phyloP scores from a whole-genome alignment of 1,140 invertebrate genomes.

The Steinernema feltiae region DNA sequence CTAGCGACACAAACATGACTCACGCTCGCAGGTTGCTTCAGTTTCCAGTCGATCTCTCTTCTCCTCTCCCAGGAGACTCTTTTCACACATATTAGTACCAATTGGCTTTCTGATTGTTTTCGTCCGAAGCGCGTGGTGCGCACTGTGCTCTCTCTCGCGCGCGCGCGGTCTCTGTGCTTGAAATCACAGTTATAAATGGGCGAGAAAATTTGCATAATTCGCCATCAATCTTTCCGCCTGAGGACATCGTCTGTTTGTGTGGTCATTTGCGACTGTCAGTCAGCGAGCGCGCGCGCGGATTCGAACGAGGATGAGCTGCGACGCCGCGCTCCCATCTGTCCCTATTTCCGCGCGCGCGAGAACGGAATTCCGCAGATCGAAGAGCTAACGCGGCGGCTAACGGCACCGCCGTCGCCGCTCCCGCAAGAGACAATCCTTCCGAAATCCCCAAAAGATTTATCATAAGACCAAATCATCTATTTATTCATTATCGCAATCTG shows the following conservation, averaged over 20 bases:
- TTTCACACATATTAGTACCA: conserved; percentile 14
- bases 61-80: neutral
- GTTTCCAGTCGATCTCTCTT: neutral
- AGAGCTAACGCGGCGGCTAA: no score
- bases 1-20: neutral
- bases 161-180: neutral
- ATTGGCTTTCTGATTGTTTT: neutral
- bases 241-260: conserved; percentile 12
- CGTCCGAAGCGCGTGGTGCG: neutral
- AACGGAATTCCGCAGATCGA: neutral
- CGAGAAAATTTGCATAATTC: conserved; percentile 3
- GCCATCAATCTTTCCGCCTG: conserved; percentile 11
- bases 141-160: neutral
- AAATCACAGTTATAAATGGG: conserved; percentile 14
- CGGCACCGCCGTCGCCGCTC: no score
- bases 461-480: neutral
- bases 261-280: conserved; percentile 13
- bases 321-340: conserved; percentile 11
- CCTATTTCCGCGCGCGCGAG: conserved; percentile 7
- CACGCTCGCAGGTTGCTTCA: neutral
- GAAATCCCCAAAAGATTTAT: conserved; percentile 10
- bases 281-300: no score
- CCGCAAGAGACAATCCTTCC: neutral
- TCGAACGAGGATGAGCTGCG: no score
- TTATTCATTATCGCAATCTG: conserved; percentile 15